Conservation (phyloP, 2,888 invertebrate genomes). For the Limnephilus lunatus region DNA sequence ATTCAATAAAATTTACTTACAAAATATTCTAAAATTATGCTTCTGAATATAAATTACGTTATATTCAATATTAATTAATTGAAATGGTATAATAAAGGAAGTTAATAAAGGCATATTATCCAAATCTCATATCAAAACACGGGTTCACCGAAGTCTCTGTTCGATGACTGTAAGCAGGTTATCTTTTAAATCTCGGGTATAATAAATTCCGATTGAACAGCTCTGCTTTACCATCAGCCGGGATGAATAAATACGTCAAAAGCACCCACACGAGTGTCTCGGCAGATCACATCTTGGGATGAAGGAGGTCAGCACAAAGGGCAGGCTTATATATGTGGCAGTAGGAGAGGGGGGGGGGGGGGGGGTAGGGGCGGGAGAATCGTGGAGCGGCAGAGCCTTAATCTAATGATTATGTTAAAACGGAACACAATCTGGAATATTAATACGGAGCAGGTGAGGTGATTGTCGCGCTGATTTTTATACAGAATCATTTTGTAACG, state of each 20-base stretch:
- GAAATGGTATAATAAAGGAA: background rate
- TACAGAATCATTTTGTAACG: background rate
- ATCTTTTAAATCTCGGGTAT: background rate
- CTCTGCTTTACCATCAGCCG: constrained; percentile 18
- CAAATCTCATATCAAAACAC: background rate
- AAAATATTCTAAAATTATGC: too few species aligned
- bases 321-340: background rate
- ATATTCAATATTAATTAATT: background rate
- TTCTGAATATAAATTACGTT: background rate
- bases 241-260: constrained; percentile 47
- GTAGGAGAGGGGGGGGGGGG: background rate
- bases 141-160: background rate
- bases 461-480: background rate
- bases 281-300: constrained; percentile 31
- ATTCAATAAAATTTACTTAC: too few species aligned
- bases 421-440: background rate
- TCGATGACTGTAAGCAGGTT: background rate
- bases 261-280: constrained; percentile 40
- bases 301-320: constrained; percentile 24
- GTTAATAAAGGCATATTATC: background rate
- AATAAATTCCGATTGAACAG: constrained; percentile 7
- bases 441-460: background rate
- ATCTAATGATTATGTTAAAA: constrained; percentile 2
- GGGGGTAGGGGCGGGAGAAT: background rate
- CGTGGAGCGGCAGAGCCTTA: background rate